Conservation (phyloP, 1,140 invertebrate genomes). For the Psix sp. region DNA sequence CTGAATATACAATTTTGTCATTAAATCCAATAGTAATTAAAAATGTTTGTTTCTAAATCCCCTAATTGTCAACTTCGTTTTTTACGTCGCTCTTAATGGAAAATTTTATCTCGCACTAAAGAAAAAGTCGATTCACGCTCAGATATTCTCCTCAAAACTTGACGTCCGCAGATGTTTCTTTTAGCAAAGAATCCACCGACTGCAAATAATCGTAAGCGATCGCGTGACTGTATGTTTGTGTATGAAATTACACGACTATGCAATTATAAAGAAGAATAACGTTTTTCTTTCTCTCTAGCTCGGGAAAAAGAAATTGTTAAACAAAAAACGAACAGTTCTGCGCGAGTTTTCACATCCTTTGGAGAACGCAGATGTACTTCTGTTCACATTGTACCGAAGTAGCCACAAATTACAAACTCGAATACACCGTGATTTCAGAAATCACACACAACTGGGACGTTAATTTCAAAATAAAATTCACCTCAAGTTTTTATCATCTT, state of each 20-base stretch:
- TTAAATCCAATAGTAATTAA: too few species aligned
- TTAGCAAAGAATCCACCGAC: slow-evolving; percentile 22
- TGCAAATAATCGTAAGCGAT: slow-evolving; percentile 26
- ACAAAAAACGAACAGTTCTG: not conserved
- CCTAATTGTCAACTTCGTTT: too few species aligned
- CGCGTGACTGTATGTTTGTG: slow-evolving; percentile 34
- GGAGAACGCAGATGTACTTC: too few species aligned
- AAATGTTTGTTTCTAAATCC: too few species aligned
- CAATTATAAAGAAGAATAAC: slow-evolving; percentile 39
- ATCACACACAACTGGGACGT: not conserved
- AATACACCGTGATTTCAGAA: not conserved
- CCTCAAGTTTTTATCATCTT: slow-evolving; percentile 1
- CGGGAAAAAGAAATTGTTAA: not conserved
- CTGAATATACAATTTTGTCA: not conserved
- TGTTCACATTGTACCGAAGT: too few species aligned
- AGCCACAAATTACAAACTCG: not conserved
- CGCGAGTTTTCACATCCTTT: not conserved
- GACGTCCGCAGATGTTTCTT: slow-evolving; percentile 16
- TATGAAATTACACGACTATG: slow-evolving; percentile 23
- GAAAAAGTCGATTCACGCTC: too few species aligned
- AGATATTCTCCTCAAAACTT: not conserved
- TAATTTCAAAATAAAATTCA: not conserved
- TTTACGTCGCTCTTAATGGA: too few species aligned
- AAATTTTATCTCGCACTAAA: too few species aligned
- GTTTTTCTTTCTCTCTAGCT: slow-evolving; percentile 18